Conservation (phyloP, 2,113 vertebrate species). For the Bettongia penicillata region DNA sequence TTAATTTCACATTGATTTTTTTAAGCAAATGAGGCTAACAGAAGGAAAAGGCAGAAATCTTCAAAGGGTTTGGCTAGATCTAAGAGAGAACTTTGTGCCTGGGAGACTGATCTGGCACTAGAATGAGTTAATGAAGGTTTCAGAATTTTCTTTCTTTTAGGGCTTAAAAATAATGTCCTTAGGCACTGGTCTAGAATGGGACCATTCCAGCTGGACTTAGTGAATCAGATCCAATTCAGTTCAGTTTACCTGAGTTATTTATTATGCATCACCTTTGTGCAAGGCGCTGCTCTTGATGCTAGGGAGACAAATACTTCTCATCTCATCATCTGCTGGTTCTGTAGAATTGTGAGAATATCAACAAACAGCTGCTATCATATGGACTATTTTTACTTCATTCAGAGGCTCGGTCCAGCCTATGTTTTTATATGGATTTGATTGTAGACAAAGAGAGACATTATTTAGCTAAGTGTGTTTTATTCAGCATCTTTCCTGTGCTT, state of each 20-base stretch:
- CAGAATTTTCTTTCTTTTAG: conserved; percentile 33
- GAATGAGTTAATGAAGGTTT: conserved; percentile 13
- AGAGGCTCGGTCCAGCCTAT: not conserved
- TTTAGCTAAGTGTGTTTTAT: not conserved
- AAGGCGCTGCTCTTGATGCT: not conserved
- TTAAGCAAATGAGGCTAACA: not conserved
- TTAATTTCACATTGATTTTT: conserved; percentile 71
- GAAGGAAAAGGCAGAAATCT: not conserved
- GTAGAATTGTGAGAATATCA: conserved; percentile 48
- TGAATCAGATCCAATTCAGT: conserved; percentile 23
- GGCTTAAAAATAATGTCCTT: conserved; percentile 46
- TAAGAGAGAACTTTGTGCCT: conserved; percentile 21
- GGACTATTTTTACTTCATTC: not conserved
- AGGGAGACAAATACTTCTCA: not conserved
- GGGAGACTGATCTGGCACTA: conserved; percentile 8
- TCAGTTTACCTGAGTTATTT: not conserved
- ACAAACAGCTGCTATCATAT: not conserved
- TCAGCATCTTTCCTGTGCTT: not conserved
- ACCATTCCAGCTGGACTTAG: conserved; percentile 56
- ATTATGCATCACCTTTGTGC: not conserved
- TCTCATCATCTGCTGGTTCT: conserved; percentile 21
- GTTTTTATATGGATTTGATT: not conserved
- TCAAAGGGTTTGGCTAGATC: not conserved
- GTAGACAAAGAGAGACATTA: not conserved
- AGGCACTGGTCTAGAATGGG: conserved; percentile 54